These are phyloP conservation scores for Pachypeltis micranthus DNA, from an alignment of 1,140 invertebrate genomes.

Conservation along the genomic window DNA sequence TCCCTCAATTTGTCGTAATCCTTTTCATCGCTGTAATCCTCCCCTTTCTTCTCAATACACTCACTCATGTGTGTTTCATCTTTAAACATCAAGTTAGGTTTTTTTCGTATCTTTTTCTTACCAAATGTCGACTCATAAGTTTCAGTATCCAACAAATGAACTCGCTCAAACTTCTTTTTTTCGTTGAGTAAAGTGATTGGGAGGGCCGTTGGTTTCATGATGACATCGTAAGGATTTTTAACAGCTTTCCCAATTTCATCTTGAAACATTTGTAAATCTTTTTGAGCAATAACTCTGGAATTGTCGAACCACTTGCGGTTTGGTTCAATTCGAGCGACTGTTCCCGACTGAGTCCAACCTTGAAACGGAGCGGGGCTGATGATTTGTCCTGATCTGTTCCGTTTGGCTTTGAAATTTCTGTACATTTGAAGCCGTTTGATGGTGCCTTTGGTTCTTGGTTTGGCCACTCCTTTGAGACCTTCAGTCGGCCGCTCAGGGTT, in stretches of 20 bases:
- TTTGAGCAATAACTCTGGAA: conserved; percentile 81
- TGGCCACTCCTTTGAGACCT: conserved; percentile 70
- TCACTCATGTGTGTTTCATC: conserved; percentile 60
- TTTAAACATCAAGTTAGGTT: conserved; percentile 66
- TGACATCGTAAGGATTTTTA: conserved; percentile 93
- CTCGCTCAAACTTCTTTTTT: conserved; percentile 75
- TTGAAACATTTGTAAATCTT: conserved; percentile 92
- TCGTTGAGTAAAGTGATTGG: conserved; percentile 92
- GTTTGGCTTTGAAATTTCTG: conserved; percentile 88
- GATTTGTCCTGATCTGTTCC: conserved; percentile 76
- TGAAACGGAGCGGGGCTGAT: conserved; percentile 90
- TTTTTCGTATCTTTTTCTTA: conserved; percentile 82
- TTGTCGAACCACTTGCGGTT: conserved; percentile 98
- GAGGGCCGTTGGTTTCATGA: conserved; percentile 91
- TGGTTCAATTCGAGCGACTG: conserved; percentile 87
- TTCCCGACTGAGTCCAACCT: conserved; percentile 74
- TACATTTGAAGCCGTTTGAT: conserved; percentile 97
- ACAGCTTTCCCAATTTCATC: conserved; percentile 86
- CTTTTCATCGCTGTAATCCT: conserved; percentile 60
- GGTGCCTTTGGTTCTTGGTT: conserved; percentile 77
- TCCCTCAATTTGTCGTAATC: conserved; percentile 74
- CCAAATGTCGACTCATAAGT: conserved; percentile 91
- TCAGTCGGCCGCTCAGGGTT: conserved; percentile 68
- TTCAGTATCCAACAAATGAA: conserved; percentile 93
- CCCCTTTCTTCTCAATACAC: conserved; percentile 51